Evolutionary conservation across 1,140 invertebrate species (phyloP).

Genomic region (Ostrea edulis): DNA sequence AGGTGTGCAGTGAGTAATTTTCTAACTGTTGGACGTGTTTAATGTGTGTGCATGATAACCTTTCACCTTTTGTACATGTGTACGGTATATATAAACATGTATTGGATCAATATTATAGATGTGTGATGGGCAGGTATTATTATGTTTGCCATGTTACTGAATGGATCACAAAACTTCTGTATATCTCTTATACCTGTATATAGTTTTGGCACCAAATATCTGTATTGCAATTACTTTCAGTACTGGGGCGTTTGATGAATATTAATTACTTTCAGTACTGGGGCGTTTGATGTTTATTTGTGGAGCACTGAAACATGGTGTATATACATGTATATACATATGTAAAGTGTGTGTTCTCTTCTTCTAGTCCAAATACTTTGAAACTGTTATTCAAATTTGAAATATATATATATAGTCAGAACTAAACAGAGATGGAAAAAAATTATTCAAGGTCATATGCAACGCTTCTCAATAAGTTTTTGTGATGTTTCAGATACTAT

Average conservation of each 20-base stretch:
- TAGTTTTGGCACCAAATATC: constrained; percentile 1
- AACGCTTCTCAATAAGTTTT: no score
- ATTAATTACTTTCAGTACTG: no score
- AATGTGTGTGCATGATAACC: constrained; percentile 9
- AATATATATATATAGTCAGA: no score
- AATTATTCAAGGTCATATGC: no score
- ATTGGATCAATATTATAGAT: neutral
- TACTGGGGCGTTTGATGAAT: no score
- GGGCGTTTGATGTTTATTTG: no score
- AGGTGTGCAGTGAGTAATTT: constrained; percentile 36
- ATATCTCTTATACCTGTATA: neutral
- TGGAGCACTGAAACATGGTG: neutral
- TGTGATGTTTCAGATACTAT: no score
- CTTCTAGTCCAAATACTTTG: no score
- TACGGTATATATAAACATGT: neutral
- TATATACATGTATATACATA: neutral
- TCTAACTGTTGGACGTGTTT: neutral
- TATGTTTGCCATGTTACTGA: neutral
- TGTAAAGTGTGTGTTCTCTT: neutral
- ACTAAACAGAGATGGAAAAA: no score
- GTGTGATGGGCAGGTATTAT: constrained; percentile 2
- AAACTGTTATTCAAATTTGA: no score
- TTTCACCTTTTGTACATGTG: constrained; percentile 5
- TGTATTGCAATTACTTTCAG: neutral
- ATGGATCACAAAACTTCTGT: neutral